Base-by-base conservation (phyloP, 1,140 invertebrate species). In the Plectus sambesii region DNA sequence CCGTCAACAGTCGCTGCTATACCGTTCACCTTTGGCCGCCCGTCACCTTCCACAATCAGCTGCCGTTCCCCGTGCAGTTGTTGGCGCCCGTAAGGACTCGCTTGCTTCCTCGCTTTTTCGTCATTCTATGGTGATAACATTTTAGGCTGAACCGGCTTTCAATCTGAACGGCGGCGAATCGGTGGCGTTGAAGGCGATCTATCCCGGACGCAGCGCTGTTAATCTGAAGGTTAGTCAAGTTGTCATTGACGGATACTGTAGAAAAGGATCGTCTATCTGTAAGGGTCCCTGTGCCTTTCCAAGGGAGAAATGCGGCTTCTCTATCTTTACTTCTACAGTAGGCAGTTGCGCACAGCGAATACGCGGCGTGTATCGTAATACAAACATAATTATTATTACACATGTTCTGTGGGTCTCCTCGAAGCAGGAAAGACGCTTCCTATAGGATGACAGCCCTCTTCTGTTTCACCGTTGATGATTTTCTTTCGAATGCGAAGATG, bases 1-100 rank as follows among this genome's bases (percentile, higher is more conserved):
- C 12, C 30, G 17, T 33, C 40, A 33, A 42, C 68, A 69, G 2
- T 63, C 87, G 81, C 81, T 78, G 2, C 15, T 92, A 85, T 67
- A 83, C 82, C 45, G 79, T 96, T 25, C 79, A 86, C 47, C 73
- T 98, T 9, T 80, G 83, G 44, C 87, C 90, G 1, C 82, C 87
- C 5, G 79, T 92, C 0, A 80, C 83, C 57, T 73, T 97, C n/a
- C 83, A 85, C 59, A 98, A 97, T 71, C 80, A 83, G 47, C 71
- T 98, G 52, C 89, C 90, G 0, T 77, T 87, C 29, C 72, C 81
- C 24, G 78, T 96, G 9, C 73, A 79, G 1, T 79, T 83, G 25
- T 80, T 79, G 8, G 43, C 72, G n/a, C 67, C 74, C 60, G 70
- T 72, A 61, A 48, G 49, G 23, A 44, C 24, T 12, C 17, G 35